Evolutionary conservation across 1,140 invertebrate genomes (phyloP), one percentile per base, ranked within the genome.

Genomic region (Anthonomus grandis): DNA sequence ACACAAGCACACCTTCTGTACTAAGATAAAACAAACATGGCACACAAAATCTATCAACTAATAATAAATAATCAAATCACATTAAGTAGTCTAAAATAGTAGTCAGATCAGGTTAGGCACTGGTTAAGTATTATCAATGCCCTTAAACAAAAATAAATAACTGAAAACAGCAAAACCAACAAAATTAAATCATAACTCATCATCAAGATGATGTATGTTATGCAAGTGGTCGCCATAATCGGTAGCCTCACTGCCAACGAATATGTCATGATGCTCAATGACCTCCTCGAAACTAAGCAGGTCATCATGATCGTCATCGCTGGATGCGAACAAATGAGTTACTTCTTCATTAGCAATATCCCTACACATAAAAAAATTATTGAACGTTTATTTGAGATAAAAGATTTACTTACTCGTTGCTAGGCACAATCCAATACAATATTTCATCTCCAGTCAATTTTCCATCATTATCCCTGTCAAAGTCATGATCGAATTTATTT

Each of bases 191-290:
- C 57, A 68, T 36, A 95, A 81, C 76, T 94, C 91, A 68, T 94
- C 91, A 52, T 82, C 75, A 64, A 92, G 90, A 63, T 84, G 80
- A 55, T 91, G 86, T 48, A 90, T 83, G 64, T 89, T 86, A 45
- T 89, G 82, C 31, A 95, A 79, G 73, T 95, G 90, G 68, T 93
- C 86, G 2, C 93, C 94, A 76, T 93, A 97, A 70, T 95, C 91
- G n/a, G 93, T 95, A 0, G 89, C 94, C 79, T 97, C 93, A 71
- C 91, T 95, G 12, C 95, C 94, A 12, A 98, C 93, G 77, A 98
- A 98, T 34, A 87, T 82, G 58, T 95, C 89, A 71, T 97, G 87
- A 72, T 95, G 89, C 13, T 86, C 81, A 0, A 97, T 70, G 44
- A 98, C 86, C 80, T 98, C 96, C 5, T 89, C 77, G 70, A 89